Percentiles rank a stretch among this genome's conserved stretches.
Conservation (phyloP, 2,888 invertebrate species). For the Polydrusus cervinus region DNA sequence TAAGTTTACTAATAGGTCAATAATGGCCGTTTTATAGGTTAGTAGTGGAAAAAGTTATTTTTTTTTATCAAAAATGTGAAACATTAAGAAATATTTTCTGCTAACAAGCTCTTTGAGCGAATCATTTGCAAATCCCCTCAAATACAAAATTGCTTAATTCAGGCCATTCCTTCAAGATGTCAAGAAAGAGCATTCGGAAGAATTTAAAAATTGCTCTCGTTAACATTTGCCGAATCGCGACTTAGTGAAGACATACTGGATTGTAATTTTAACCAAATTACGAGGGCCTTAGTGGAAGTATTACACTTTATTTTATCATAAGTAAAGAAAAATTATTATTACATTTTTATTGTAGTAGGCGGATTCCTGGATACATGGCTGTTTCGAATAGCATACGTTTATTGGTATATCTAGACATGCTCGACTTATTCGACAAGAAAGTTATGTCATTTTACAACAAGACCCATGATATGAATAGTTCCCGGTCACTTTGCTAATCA, state of each 20-base stretch:
- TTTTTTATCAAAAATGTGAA: background rate
- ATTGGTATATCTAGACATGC: too few species aligned
- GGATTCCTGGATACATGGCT: too few species aligned
- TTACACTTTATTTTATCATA: background rate
- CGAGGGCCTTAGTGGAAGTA: background rate
- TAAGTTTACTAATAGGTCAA: too few species aligned
- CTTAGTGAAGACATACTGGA: slow-evolving; percentile 25
- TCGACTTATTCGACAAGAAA: too few species aligned
- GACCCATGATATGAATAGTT: too few species aligned
- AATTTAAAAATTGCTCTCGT: slow-evolving; percentile 70
- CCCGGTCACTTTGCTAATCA: too few species aligned
- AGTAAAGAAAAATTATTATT: background rate
- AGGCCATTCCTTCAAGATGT: slow-evolving; percentile 66
- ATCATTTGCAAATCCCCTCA: slow-evolving; percentile 28
- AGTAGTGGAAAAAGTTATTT: too few species aligned
- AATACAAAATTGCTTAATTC: slow-evolving; percentile 49
- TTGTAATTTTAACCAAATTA: background rate
- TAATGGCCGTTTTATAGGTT: too few species aligned
- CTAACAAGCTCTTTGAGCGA: slow-evolving; percentile 37
- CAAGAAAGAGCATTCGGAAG: slow-evolving; percentile 66
- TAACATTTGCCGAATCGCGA: slow-evolving; percentile 59
- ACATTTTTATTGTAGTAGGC: too few species aligned
- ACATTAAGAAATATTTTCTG: slow-evolving; percentile 10
- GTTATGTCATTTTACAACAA: too few species aligned
- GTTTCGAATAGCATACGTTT: too few species aligned